phyloP scores from a whole-genome alignment of 2,888 invertebrate genomes.

The Hermaeophaga mercurialis region DNA sequence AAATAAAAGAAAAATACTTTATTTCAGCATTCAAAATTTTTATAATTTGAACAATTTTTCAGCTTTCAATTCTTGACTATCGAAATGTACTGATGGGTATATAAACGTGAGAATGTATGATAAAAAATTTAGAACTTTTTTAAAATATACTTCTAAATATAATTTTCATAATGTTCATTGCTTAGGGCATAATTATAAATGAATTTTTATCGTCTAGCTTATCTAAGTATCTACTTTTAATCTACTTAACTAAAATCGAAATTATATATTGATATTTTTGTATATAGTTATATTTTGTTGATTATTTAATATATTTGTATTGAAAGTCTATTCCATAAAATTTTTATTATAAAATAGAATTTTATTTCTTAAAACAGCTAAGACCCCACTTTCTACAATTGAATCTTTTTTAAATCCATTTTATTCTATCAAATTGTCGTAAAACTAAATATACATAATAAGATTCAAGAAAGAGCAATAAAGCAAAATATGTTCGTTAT shows the following conservation, averaged over 20 bases:
- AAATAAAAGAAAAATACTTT: too few relatives aligned
- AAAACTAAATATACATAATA: too few relatives aligned
- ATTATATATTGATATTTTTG: conserved; percentile 24
- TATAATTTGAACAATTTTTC: neutral
- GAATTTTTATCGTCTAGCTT: conserved; percentile 20
- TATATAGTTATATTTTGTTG: conserved; percentile 24
- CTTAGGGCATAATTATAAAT: conserved; percentile 13
- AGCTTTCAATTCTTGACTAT: neutral
- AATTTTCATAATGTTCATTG: conserved; percentile 19
- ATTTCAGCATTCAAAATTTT: too few relatives aligned
- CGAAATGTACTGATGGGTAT: neutral
- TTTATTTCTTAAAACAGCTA: neutral
- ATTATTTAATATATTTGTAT: conserved; percentile 24
- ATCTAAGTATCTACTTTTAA: conserved; percentile 14
- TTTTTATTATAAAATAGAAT: conserved; percentile 1
- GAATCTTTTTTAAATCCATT: too few relatives aligned
- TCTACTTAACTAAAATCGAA: conserved; percentile 17
- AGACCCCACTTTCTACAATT: too few relatives aligned
- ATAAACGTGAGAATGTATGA: conserved; percentile 16
- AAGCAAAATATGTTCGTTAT: conserved; percentile 4
- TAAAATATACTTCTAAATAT: conserved; percentile 3
- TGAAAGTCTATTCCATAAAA: conserved; percentile 24
- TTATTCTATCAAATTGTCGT: too few relatives aligned
- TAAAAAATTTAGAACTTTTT: conserved; percentile 12
- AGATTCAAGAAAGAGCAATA: too few relatives aligned